These are phyloP conservation scores for Amiota communis DNA, from an alignment of 2,888 invertebrate genomes.

Conservation along the genomic window DNA sequence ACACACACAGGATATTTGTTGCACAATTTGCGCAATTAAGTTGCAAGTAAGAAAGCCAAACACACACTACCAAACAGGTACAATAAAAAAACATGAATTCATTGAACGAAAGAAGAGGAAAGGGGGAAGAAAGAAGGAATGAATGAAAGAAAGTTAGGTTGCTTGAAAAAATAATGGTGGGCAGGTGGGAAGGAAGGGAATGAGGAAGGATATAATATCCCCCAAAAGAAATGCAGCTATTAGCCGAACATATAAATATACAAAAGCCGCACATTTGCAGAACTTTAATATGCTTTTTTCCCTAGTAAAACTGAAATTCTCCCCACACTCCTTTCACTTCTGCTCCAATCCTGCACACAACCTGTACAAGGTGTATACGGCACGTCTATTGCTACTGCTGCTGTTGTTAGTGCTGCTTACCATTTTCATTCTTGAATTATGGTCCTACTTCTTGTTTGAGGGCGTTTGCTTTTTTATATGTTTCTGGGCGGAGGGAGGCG, in stretches of 20 bases:
- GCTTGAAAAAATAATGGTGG: too few relatives aligned
- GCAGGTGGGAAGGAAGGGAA: too few relatives aligned
- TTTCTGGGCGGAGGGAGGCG: conserved; percentile 2
- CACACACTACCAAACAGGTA: neutral
- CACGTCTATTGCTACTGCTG: too few relatives aligned
- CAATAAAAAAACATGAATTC: conserved; percentile 5
- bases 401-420: neutral
- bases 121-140: neutral
- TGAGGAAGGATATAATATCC: too few relatives aligned
- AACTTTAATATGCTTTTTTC: conserved; percentile 20
- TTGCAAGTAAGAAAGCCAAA: conserved; percentile 2
- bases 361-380: too few relatives aligned
- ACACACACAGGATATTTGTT: neutral
- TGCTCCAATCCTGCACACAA: too few relatives aligned
- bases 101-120: too few relatives aligned
- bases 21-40: conserved; percentile 22
- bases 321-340: too few relatives aligned
- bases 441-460: conserved; percentile 1
- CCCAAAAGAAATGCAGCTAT: conserved; percentile 20
- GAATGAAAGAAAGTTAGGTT: neutral
- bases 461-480: conserved; percentile 4
- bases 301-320: neutral
- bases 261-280: conserved; percentile 23
- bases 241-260: conserved; percentile 24
- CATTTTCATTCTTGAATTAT: conserved; percentile 2